Base-by-base conservation (phyloP, 2,888 invertebrate species). In the Aquatica leii region DNA sequence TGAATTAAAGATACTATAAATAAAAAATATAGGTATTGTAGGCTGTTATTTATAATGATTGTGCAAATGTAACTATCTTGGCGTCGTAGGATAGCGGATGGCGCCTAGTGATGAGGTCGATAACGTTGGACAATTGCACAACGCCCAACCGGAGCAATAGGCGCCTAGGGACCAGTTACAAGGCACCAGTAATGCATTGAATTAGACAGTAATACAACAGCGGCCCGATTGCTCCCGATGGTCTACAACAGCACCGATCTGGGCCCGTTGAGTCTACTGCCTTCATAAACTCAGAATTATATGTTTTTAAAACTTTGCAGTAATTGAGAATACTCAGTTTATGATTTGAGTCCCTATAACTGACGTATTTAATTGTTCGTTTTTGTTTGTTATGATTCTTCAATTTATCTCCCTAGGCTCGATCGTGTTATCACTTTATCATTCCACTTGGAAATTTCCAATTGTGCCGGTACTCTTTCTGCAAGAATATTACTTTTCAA, bases 141-240 rank as follows among this genome's bases (percentile, higher is more conserved):
- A 77, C 78, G 76, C 79, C 80, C 81, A 78, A 77, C 75, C 74
- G 73, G 71, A 74, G 76, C 78, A 80, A 82, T 81, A 80, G 80
- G 77, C 73, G 77, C 74, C 82, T 66, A 64, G 81, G 80, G 82
- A 77, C 78, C 81, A 80, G 81, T 81, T 81, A 82, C 78, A 79
- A 78, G 79, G 80, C 80, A 79, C 77, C 78, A 78, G 81, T 84
- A 84, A 84, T 84, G 84, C 84, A 84, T 84, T 84, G 84, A 84
- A 84, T 84, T 84, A 84, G 84, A 84, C 83, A 82, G 84, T 84
- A 84, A 84, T 84, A 84, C 83, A 84, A 78, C 77, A 76, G 77
- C 76, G 76, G 71, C 73, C 72, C 77, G 76, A 79, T 79, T 77
- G 77, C 75, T 76, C 77, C 77, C 77, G 66, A 63, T 62, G 73